A percentile compares a stretch with the other conserved stretches of the same genome.
Conservation (phyloP, 2,113 vertebrate genomes). For the Elephantulus edwardii region DNA sequence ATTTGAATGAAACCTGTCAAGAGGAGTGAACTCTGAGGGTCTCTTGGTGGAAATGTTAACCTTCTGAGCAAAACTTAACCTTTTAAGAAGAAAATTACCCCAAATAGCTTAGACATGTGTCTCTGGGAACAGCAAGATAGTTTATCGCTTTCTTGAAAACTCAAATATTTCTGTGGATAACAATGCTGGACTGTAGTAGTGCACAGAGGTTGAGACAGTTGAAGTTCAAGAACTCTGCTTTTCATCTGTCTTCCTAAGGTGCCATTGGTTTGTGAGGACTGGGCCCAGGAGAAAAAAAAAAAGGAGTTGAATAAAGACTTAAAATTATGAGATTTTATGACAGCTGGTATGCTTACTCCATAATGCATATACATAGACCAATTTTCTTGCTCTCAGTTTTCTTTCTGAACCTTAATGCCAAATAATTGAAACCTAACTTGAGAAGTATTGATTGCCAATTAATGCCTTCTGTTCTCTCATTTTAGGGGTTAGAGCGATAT, state of each 20-base stretch:
- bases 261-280: background rate
- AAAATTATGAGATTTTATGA: rapidly evolving
- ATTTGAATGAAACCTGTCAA: background rate
- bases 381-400: background rate
- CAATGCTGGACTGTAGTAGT: rapidly evolving
- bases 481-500: background rate
- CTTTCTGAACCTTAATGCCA: background rate
- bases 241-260: background rate
- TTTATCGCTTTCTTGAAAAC: rapidly evolving
- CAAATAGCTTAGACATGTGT: background rate
- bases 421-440: background rate
- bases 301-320: background rate
- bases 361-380: too few species aligned
- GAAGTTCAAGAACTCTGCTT: background rate
- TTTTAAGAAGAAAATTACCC: background rate
- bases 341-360: background rate
- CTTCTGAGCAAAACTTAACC: background rate
- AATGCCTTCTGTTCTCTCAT: background rate
- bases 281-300: background rate
- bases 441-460: background rate
- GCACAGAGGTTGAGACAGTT: rapidly evolving
- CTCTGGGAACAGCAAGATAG: rapidly evolving
- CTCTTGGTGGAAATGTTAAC: background rate
- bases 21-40: background rate
- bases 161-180: background rate